phyloP scores from a whole-genome alignment of 2,113 vertebrate genomes.

The Tricholaema leucomelas region DNA sequence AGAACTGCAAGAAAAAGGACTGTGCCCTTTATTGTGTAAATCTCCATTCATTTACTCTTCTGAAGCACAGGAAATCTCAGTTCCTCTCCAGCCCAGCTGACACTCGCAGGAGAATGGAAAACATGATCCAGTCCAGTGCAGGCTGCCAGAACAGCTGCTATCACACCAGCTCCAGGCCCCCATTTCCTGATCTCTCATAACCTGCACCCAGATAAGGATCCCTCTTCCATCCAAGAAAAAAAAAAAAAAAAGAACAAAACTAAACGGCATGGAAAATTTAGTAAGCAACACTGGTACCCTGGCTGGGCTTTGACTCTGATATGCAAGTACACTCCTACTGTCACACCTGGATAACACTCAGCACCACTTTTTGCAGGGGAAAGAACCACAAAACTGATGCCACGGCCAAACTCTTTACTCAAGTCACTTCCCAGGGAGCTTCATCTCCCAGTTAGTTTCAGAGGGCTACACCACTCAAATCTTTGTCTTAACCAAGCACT shows the following conservation, averaged over 20 bases:
- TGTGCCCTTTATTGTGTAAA: conserved; percentile 6
- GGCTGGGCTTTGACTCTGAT: neutral
- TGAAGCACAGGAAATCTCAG: conserved; percentile 53
- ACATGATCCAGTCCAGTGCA: neutral
- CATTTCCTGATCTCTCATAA: neutral
- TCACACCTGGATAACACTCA: neutral
- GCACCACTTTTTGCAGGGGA: neutral
- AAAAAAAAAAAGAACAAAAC: neutral
- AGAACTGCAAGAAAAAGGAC: neutral
- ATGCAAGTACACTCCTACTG: rapidly evolving
- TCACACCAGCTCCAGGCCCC: neutral
- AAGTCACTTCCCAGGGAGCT: neutral
- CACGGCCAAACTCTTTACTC: neutral
- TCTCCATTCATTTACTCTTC: conserved; percentile 16
- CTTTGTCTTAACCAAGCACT: neutral
- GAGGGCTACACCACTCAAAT: rapidly evolving
- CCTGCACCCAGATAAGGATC: neutral
- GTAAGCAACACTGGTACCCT: neutral
- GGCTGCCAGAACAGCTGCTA: neutral
- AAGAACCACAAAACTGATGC: neutral
- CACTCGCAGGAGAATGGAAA: neutral
- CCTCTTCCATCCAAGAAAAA: neutral
- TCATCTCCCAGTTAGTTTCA: neutral
- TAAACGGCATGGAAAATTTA: neutral
- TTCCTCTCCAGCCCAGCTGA: neutral